phyloP scores from a whole-genome alignment of 1,140 invertebrate genomes.

The Achroia grisella region DNA sequence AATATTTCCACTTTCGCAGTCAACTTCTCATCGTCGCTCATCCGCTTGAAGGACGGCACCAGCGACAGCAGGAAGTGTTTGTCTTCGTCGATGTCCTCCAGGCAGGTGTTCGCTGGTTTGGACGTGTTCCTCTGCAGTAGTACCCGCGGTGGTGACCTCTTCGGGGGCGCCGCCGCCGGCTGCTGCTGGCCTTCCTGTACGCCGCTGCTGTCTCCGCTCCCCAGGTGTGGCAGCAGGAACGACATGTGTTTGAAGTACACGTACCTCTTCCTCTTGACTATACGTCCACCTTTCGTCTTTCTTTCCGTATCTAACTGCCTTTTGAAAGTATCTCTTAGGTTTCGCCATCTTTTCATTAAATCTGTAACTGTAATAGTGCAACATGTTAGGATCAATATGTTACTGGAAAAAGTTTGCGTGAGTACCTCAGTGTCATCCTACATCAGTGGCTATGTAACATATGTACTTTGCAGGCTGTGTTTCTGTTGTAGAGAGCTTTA shows the following conservation, averaged over 20 bases:
- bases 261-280: slow-evolving; percentile 27
- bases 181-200: not conserved
- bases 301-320: slow-evolving; percentile 25
- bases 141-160: no score
- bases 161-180: not conserved
- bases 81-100: slow-evolving; percentile 31
- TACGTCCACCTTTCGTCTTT: slow-evolving; percentile 18
- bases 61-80: slow-evolving; percentile 37
- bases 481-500: no score
- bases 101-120: not conserved
- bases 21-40: slow-evolving; percentile 35
- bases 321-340: slow-evolving; percentile 37
- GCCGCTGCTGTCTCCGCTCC: slow-evolving; percentile 1
- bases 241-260: slow-evolving; percentile 41
- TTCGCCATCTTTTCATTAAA: slow-evolving; percentile 37
- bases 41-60: slow-evolving; percentile 30
- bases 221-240: slow-evolving; percentile 27
- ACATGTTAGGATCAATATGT: not conserved
- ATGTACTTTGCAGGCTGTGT: no score
- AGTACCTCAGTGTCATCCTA: no score
- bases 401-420: no score
- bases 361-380: slow-evolving; percentile 21
- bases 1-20: slow-evolving; percentile 38
- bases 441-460: no score
- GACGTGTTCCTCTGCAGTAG: no score